These are phyloP conservation scores for Glossophaga mutica DNA, from an alignment of 2,797 vertebrate species.

Conservation along the genomic window DNA sequence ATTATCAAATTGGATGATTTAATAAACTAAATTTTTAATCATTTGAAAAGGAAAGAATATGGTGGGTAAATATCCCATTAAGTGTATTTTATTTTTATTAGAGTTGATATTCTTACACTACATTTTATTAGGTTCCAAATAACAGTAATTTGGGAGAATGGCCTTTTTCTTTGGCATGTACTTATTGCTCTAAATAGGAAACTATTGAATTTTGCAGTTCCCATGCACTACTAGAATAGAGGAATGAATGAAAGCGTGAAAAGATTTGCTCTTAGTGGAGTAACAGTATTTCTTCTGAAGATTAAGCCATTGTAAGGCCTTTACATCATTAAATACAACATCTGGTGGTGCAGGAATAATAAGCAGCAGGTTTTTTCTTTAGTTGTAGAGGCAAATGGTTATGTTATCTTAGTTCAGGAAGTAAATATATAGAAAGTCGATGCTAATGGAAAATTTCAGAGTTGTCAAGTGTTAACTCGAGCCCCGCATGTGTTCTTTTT, in stretches of 20 bases:
- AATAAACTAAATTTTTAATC: background rate
- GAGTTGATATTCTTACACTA: background rate
- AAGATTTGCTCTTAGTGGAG: constrained; percentile 58
- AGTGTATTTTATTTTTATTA: constrained; percentile 20
- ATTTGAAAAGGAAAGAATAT: background rate
- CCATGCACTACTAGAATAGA: background rate
- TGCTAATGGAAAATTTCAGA: constrained; percentile 78
- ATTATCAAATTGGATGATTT: background rate
- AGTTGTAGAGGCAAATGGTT: constrained; percentile 78
- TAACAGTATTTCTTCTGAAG: constrained; percentile 76
- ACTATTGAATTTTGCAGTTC: constrained; percentile 49
- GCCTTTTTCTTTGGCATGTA: background rate
- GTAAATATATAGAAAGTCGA: constrained; percentile 76
- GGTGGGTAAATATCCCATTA: background rate
- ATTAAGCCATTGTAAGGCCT: constrained; percentile 74
- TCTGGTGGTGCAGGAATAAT: constrained; percentile 78
- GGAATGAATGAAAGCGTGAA: constrained; percentile 64
- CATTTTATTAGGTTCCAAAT: background rate
- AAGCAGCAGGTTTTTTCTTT: constrained; percentile 81
- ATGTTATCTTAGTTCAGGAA: constrained; percentile 80
- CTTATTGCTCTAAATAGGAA: constrained; percentile 1
- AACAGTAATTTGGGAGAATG: background rate
- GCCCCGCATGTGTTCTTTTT: background rate
- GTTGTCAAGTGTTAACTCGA: constrained; percentile 56
- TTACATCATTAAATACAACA: constrained; percentile 80